Conservation (phyloP, 2,888 invertebrate species). For the Callosobruchus maculatus region DNA sequence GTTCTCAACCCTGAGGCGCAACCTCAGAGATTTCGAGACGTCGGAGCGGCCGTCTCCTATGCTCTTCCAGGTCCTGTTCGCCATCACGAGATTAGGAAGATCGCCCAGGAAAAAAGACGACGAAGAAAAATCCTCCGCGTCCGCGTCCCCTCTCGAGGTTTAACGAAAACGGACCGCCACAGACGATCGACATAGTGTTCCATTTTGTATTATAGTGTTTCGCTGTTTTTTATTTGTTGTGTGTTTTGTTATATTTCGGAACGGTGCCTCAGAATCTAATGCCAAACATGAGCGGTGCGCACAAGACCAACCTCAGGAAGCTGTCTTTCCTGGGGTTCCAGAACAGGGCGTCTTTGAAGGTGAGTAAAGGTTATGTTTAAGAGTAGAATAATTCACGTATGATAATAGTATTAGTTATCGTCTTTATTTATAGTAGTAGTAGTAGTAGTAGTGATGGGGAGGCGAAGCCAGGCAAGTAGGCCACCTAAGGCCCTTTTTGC, state of each 20-base stretch:
- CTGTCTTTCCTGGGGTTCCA: constrained; percentile 71
- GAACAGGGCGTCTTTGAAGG: constrained; percentile 49
- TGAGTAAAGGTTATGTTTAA: too few species aligned
- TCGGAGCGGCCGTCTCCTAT: constrained; percentile 44
- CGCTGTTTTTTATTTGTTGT: background rate
- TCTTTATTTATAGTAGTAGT: too few species aligned
- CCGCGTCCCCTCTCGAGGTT: background rate
- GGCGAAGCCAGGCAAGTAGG: too few species aligned
- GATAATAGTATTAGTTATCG: too few species aligned
- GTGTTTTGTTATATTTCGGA: background rate
- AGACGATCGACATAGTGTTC: constrained; percentile 8
- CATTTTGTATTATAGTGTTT: background rate
- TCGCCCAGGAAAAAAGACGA: constrained; percentile 47
- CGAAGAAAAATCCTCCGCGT: background rate
- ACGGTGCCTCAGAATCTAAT: background rate
- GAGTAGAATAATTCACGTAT: too few species aligned
- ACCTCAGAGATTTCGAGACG: constrained; percentile 34
- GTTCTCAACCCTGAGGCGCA: constrained; percentile 12
- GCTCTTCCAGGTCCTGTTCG: constrained; percentile 46
- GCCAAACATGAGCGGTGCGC: constrained; percentile 33
- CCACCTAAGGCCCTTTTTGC: too few species aligned
- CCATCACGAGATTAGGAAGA: constrained; percentile 46
- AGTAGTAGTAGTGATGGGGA: too few species aligned
- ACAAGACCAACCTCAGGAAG: constrained; percentile 62
- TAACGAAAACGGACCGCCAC: constrained; percentile 7